Percentiles rank a stretch among this genome's conserved stretches.
Conservation (phyloP, 2,888 invertebrate species). For the Rapana venosa region DNA sequence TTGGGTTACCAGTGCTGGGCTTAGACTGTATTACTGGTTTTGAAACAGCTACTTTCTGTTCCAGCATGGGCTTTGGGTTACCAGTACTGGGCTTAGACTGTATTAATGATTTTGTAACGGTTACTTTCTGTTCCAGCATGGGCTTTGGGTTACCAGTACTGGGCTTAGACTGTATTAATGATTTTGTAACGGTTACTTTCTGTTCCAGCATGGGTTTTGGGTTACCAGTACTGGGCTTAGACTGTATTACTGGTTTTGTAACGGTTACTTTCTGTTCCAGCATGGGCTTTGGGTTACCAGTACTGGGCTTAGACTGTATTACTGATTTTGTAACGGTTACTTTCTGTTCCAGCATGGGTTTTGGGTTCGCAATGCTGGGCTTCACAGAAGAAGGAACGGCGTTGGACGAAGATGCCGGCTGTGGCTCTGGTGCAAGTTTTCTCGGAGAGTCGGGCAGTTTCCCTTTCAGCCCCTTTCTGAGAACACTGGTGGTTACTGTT, state of each 20-base stretch:
- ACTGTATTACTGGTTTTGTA: no score
- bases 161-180: neutral
- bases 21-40: no score
- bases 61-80: no score
- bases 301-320: no score
- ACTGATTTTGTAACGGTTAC: no score
- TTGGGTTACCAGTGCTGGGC: no score
- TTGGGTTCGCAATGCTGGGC: neutral
- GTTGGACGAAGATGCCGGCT: neutral
- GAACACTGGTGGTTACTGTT: conserved; percentile 6
- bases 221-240: no score
- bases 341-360: neutral
- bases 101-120: no score
- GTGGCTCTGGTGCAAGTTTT: neutral
- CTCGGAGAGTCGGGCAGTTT: conserved; percentile 1
- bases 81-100: no score
- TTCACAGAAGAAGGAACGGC: neutral
- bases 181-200: neutral
- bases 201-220: neutral
- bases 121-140: neutral
- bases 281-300: no score
- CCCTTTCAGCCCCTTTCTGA: neutral
- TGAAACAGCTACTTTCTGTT: no score
- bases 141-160: neutral
- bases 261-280: no score